Base-by-base conservation (phyloP, 2,797 vertebrate genomes). In the Acanthornis magna region DNA sequence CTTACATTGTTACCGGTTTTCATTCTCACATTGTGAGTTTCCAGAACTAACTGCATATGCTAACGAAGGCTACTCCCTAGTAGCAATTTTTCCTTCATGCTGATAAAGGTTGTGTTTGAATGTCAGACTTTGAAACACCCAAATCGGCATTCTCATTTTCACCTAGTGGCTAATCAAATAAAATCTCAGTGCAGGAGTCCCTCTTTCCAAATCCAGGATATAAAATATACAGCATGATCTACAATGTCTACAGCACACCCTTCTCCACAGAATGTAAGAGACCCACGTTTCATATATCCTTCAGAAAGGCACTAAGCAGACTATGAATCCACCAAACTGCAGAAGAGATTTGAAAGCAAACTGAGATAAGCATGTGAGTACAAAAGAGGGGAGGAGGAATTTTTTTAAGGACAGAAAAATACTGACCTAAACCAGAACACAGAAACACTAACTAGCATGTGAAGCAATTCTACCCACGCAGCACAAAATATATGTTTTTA, bases 401-500 rank as follows among this genome's bases (percentile, higher is more conserved):
- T 76, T 73, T 73, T 47, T 85, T 85, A 48, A 85, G 57, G 58
- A 78, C 54, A 93, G 73, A 63, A 68, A 67, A 63, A 73, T 25
- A 85, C 61, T 47, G 86, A 90, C 38, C 67, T 88, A 96, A 95
- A 93, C 61, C 66, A 92, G 85, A 87, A 63, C 94, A 79, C 32
- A 89, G 86, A 80, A 96, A 84, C 32, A 21, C 67, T 73, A 76
- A 61, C 26, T 30, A 87, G 58, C 32, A 55, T 30, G 45, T 13
- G 7, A 79, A 91, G 54, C 18, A 54, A 71, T 67, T 86, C 53
- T 58, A 80, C 40, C 80, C 93, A 57, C 34, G 23, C 95, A 80
- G 47, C 72, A 89, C 45, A 17, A 91, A 91, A 89, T 94, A 79
- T 94, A 88, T n/a, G 62, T 92, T 97, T 97, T 95, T 83, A 94